Evolutionary conservation across 2,888 invertebrate genomes (phyloP), one percentile per base, ranked within the genome.

Genomic region (Arrhopalites spinosus): DNA sequence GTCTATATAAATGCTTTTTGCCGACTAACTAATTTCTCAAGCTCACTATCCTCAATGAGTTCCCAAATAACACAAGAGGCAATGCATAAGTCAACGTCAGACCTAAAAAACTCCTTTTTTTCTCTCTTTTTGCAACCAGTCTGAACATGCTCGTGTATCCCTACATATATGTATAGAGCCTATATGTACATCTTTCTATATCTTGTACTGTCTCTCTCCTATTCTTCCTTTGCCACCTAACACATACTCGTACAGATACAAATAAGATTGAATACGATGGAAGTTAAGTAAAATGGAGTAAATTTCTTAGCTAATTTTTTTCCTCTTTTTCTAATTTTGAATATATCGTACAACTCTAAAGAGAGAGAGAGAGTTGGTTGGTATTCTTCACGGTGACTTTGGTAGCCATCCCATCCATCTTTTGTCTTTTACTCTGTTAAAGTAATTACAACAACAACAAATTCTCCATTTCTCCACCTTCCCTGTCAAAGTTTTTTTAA

Each of bases 71-170:
- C 29, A 66, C 50, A 66, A 43, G 73, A 43, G 73, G 66, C 66
- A 66, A 73, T 67, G 66, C 64, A 73, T 73, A 73, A 64, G 64
- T 73, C 73, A 73, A 73, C 73, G 73, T 73, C 73, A 66, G 47
- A 20, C 36, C 36, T 7, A 50, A 45, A 71, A 61, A 71, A 66
- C 66, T 66, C 20, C 36, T 30, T 30, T 25, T 23, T 17, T 15
- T 64, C 27, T 45, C 13, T n/a, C 64, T 59, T 30, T 66, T 66
- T 36, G 43, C 36, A 36, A 66, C 29, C 36, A 30, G 36, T 64
- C 20, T 17, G 17, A 20, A 25, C 20, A 20, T 20, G 43, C n/a
- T n/a, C 20, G 7, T 45, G 45, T 66, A 45, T 66, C 36, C 15
- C 1, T 43, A 63, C 30, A 17, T 1, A 63, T n/a, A 11, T n/a